Evolutionary conservation across 2,797 vertebrate genomes (phyloP).

Genomic region (Gallirallus australis): DNA sequence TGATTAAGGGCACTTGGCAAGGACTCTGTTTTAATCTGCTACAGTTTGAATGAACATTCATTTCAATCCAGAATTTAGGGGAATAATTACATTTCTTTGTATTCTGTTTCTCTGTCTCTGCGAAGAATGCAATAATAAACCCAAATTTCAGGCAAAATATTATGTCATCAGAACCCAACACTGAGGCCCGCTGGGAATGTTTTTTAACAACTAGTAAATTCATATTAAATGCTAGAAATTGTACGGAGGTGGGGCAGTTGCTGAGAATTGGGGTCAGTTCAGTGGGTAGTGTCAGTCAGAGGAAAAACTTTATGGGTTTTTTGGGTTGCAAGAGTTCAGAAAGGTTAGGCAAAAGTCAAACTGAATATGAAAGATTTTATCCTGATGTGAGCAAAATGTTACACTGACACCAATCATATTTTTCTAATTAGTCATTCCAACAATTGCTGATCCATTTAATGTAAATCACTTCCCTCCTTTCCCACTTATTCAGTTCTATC

Average conservation of each 20-base stretch:
- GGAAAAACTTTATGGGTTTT: not conserved
- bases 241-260: not conserved
- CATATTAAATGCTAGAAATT: not conserved
- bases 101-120: not conserved
- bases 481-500: not conserved
- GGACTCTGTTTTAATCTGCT: not conserved
- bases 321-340: not conserved
- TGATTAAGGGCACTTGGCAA: not conserved
- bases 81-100: not conserved
- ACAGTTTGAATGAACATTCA: not conserved
- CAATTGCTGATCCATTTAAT: not conserved
- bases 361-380: not conserved
- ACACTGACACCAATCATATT: not conserved
- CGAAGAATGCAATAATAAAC: not conserved
- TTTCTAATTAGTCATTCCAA: not conserved
- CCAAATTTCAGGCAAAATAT: not conserved
- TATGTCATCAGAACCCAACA: not conserved
- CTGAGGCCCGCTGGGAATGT: not conserved
- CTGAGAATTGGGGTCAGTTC: not conserved
- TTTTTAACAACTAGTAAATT: not conserved
- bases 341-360: not conserved
- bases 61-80: not conserved
- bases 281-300: not conserved
- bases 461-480: not conserved
- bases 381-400: not conserved